Evolutionary conservation across 2,888 invertebrate genomes (phyloP), one percentile per base, ranked within the genome.

Genomic region (Blastobasis lacticolella): DNA sequence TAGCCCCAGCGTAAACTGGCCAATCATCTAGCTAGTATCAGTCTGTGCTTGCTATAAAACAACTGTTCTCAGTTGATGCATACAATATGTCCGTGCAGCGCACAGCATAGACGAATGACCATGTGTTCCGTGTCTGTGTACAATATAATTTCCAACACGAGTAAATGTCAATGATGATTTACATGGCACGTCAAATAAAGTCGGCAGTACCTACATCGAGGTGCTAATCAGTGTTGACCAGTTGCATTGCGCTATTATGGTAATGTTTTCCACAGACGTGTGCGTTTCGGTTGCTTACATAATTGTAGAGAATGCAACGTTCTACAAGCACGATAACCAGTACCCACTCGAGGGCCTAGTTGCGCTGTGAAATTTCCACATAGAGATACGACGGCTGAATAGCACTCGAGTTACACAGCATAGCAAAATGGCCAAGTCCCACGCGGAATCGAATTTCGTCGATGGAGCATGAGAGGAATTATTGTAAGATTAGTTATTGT

Each of bases 381-480:
- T 37, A 42, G 46, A 40, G 48, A 51, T 47, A 47, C 23, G 51
- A 53, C 51, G 48, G 49, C 51, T 52, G 49, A 53, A 54, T 45
- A 49, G 57, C 56, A 54, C 59, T 64, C 56, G 43, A 58, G 52
- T 62, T 61, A 58, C 58, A 61, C 41, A 56, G 59, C 58, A 66
- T 62, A 66, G 57, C 64, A 64, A 66, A 71, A 66, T 61, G 67
- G 65, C 65, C 57, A 52, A 63, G 63, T 64, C 67, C 66, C 67
- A 69, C 65, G 64, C 62, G 60, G 73, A 60, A 67, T 78, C 69
- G 65, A 63, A 76, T 78, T 79, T 78, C 75, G 73, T 76, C 73
- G 70, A 75, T 73, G 66, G 66, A 69, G 75, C 74, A 74, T 73
- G 70, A 71, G 68, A 76, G 74, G 78, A 76, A 78, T 78, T 75